Conservation (phyloP, 2,888 invertebrate species). For the Drosophila niveifrons region DNA sequence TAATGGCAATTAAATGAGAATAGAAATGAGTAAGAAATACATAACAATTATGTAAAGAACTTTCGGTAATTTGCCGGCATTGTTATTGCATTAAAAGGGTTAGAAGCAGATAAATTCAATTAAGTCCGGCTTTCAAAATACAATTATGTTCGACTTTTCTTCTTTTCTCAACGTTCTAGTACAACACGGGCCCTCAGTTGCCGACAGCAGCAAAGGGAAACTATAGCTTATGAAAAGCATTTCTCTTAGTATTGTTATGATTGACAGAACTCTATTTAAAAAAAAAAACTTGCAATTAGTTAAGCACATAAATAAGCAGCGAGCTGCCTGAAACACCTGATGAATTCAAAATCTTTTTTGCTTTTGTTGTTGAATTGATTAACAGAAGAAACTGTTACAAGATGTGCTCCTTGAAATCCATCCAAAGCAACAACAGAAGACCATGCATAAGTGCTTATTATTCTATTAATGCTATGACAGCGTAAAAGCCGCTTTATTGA, state of each 20-base stretch:
- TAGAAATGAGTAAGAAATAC: conserved; percentile 30
- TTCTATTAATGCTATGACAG: conserved; percentile 60
- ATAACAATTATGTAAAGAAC: conserved; percentile 40
- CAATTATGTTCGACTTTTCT: conserved; percentile 39
- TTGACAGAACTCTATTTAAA: conserved; percentile 11
- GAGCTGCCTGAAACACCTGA: conserved; percentile 36
- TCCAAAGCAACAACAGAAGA: conserved; percentile 49
- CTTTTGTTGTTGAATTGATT: conserved; percentile 35
- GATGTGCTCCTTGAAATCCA: conserved; percentile 51
- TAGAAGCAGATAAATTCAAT: conserved; percentile 59
- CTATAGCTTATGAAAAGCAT: conserved; percentile 53
- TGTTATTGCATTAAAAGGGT: conserved; percentile 33
- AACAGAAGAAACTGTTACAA: conserved; percentile 47
- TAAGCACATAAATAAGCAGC: conserved; percentile 57
- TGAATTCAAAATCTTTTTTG: conserved; percentile 20
- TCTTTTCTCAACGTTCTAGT: not conserved
- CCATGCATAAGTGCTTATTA: conserved; percentile 70
- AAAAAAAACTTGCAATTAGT: conserved; percentile 58
- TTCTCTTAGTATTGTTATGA: conserved; percentile 51
- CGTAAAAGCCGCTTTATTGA: conserved; percentile 63
- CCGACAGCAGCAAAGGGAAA: conserved; percentile 49
- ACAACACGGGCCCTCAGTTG: conserved; percentile 46
- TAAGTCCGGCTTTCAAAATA: conserved; percentile 67
- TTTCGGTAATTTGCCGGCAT: conserved; percentile 43
- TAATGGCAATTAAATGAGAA: conserved; percentile 47